These are phyloP conservation scores for Glomeris maerens DNA, from an alignment of 1,140 invertebrate genomes.

Conservation along the genomic window DNA sequence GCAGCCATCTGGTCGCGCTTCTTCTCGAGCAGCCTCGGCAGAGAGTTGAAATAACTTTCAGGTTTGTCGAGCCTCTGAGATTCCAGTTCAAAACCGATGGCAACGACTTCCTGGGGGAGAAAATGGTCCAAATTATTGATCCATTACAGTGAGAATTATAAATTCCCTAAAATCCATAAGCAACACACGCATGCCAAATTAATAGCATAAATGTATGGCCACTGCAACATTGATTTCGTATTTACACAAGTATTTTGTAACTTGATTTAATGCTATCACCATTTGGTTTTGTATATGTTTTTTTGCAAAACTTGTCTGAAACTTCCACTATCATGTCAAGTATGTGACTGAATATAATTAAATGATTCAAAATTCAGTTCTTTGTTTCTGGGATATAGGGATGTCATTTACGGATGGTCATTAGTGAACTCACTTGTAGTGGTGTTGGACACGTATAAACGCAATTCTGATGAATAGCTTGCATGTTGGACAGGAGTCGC, in stretches of 20 bases:
- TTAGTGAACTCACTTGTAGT: slow-evolving; percentile 38
- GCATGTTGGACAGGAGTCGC: slow-evolving; percentile 59
- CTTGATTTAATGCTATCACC: no score
- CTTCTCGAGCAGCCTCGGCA: slow-evolving; percentile 57
- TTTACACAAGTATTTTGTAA: no score
- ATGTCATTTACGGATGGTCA: no score
- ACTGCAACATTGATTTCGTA: slow-evolving; percentile 17
- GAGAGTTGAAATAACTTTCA: slow-evolving; percentile 71
- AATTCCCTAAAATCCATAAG: no score
- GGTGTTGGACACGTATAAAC: slow-evolving; percentile 84
- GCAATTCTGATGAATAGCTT: slow-evolving; percentile 84
- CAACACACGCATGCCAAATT: no score
- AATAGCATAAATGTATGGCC: no score
- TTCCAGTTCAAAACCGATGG: slow-evolving; percentile 77
- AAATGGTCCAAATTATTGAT: not conserved
- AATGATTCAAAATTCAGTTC: no score
- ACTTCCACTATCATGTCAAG: no score
- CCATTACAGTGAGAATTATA: not conserved
- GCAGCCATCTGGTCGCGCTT: slow-evolving; percentile 74
- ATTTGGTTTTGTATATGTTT: no score
- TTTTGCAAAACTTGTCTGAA: no score
- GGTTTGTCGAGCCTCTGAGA: slow-evolving; percentile 47
- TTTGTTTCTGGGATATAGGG: no score
- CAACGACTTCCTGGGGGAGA: slow-evolving; percentile 78
- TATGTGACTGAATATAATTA: no score